phyloP scores from a whole-genome alignment of 2,888 invertebrate genomes.

The Andrena camellia region DNA sequence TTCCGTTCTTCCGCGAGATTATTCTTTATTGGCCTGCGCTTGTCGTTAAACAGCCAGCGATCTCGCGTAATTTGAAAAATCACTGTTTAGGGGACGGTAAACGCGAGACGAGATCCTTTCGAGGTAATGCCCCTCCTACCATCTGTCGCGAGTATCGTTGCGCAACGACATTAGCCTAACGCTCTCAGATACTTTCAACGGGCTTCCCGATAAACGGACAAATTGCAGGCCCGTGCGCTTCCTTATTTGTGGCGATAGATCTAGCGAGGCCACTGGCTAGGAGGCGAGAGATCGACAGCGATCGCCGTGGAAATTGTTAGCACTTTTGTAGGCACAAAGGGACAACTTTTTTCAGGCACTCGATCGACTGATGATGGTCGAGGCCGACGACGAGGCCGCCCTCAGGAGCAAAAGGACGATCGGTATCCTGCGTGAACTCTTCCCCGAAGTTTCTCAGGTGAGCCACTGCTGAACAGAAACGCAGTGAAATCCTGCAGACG shows the following conservation, averaged over 20 bases:
- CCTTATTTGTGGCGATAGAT: constrained; percentile 11
- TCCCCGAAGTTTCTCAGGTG: constrained; percentile 92
- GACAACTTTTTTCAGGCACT: constrained; percentile 86
- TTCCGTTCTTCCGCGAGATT: background rate
- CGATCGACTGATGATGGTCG: constrained; percentile 89
- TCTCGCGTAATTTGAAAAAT: constrained; percentile 22
- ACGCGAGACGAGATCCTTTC: background rate
- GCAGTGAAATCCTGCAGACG: constrained; percentile 66
- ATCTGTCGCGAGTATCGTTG: constrained; percentile 10
- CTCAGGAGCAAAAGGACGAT: constrained; percentile 92
- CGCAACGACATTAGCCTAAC: constrained; percentile 33
- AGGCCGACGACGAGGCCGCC: constrained; percentile 88
- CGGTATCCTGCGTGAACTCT: constrained; percentile 90
- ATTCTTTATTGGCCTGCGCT: background rate
- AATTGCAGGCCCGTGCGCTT: constrained; percentile 11
- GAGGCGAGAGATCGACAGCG: background rate
- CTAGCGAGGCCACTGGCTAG: background rate
- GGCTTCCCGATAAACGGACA: constrained; percentile 12
- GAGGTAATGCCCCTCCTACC: background rate
- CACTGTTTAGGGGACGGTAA: background rate
- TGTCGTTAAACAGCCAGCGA: background rate
- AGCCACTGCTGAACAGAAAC: constrained; percentile 70
- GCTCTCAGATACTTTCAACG: constrained; percentile 11
- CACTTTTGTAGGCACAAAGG: constrained; percentile 64
- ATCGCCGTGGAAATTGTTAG: background rate